Percentiles rank a stretch among this genome's conserved stretches.
Evolutionary conservation across 2,797 vertebrate genomes (phyloP).

Genomic region (Taenioides sp.): DNA sequence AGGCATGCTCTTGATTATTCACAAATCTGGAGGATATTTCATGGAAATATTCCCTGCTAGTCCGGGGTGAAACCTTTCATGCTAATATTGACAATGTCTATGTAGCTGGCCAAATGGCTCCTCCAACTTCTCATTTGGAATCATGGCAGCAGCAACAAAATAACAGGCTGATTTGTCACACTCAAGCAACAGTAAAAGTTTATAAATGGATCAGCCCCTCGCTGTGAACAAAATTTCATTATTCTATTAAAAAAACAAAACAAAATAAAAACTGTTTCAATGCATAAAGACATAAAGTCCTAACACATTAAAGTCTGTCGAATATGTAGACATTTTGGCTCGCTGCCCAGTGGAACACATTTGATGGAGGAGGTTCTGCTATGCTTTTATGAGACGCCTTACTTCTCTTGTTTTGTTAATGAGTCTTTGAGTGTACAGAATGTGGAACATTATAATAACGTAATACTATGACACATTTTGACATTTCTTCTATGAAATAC

Average conservation of each 20-base stretch:
- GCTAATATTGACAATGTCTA: slow-evolving; percentile 65
- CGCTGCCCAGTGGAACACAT: too few relatives aligned
- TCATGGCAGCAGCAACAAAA: slow-evolving; percentile 49
- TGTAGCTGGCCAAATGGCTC: slow-evolving; percentile 46
- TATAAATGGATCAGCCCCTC: slow-evolving; percentile 27
- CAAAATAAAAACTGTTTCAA: background rate
- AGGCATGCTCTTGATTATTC: slow-evolving; percentile 61
- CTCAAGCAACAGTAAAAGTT: slow-evolving; percentile 52
- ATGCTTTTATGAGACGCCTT: background rate
- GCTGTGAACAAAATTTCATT: background rate
- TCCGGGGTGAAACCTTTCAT: slow-evolving; percentile 58
- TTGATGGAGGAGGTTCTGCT: background rate
- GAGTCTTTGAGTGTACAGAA: background rate
- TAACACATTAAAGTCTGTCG: background rate
- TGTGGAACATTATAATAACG: background rate
- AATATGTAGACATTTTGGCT: background rate
- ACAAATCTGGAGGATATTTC: slow-evolving; percentile 67
- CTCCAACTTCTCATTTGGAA: slow-evolving; percentile 40
- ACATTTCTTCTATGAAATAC: background rate
- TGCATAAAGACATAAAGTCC: background rate
- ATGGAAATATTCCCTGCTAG: slow-evolving; percentile 58
- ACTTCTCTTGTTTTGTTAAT: background rate
- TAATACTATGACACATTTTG: too few relatives aligned
- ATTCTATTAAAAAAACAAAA: background rate
- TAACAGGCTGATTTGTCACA: slow-evolving; percentile 51